These are phyloP conservation scores for Cranoglanis bouderius DNA, from an alignment of 2,113 vertebrate genomes.

Conservation along the genomic window DNA sequence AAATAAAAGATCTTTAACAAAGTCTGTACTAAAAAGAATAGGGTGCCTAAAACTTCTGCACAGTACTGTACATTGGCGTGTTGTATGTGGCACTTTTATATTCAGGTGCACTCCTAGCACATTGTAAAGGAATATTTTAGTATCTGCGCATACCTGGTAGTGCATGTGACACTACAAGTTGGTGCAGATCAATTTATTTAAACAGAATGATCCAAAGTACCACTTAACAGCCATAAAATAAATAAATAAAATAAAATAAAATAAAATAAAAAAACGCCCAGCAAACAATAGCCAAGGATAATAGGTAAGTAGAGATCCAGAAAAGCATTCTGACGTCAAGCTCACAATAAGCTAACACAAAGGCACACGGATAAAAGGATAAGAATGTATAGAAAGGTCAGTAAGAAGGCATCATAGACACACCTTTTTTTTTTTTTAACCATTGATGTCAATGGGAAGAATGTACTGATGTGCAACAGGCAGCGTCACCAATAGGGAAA, in stretches of 20 bases:
- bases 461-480: not conserved
- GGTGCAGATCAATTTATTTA: not conserved
- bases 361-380: not conserved
- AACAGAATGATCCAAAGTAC: not conserved
- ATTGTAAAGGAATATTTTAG: not conserved
- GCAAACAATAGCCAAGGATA: not conserved
- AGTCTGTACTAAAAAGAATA: no score
- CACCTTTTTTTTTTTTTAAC: not conserved
- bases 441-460: not conserved
- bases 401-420: not conserved
- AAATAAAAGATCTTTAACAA: no score
- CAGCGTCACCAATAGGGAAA: not conserved
- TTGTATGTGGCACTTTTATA: not conserved
- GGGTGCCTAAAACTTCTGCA: no score
- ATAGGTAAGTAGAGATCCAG: not conserved
- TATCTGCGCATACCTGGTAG: not conserved
- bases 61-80: not conserved
- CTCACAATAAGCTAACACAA: not conserved
- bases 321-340: not conserved
- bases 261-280: not conserved
- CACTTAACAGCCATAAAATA: not conserved
- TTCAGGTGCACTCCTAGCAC: not conserved
- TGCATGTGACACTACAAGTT: not conserved
- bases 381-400: not conserved
- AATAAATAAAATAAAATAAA: no score